A percentile compares a stretch with the other conserved stretches of the same genome.
phyloP scores from a whole-genome alignment of 1,140 invertebrate genomes.

The Leptinotarsa defecta region DNA sequence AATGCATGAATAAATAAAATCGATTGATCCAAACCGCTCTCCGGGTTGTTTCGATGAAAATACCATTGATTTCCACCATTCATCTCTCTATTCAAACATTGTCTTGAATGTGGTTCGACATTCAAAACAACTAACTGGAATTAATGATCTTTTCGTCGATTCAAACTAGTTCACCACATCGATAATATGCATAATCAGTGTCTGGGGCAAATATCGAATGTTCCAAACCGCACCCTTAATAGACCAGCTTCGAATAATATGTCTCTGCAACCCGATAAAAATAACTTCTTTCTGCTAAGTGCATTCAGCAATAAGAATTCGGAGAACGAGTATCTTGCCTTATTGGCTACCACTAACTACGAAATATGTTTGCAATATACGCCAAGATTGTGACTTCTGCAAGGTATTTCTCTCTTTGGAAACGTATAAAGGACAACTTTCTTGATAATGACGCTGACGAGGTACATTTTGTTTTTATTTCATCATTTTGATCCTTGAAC shows the following conservation, averaged over 20 bases:
- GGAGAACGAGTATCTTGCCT: constrained; percentile 30
- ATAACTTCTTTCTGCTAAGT: constrained; percentile 35
- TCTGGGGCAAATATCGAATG: neutral
- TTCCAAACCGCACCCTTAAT: neutral
- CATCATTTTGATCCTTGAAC: neutral
- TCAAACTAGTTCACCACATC: no score
- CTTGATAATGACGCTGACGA: neutral
- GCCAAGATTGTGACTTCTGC: neutral
- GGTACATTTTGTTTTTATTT: neutral
- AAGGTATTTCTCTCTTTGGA: constrained; percentile 4
- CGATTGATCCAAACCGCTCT: no score
- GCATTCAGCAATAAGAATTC: constrained; percentile 42
- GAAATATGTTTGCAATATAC: constrained; percentile 30
- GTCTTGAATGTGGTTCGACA: no score
- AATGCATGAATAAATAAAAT: no score
- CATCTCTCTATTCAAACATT: no score
- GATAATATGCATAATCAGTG: neutral
- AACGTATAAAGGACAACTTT: constrained; percentile 4
- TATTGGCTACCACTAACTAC: constrained; percentile 29
- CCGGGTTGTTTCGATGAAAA: no score
- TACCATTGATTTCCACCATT: no score
- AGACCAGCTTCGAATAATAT: neutral
- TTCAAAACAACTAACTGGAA: no score
- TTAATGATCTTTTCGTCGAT: no score
- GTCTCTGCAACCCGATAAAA: constrained; percentile 16